These are phyloP conservation scores for Chlorops oryzae DNA, from an alignment of 1,140 invertebrate species.

Conservation along the genomic window DNA sequence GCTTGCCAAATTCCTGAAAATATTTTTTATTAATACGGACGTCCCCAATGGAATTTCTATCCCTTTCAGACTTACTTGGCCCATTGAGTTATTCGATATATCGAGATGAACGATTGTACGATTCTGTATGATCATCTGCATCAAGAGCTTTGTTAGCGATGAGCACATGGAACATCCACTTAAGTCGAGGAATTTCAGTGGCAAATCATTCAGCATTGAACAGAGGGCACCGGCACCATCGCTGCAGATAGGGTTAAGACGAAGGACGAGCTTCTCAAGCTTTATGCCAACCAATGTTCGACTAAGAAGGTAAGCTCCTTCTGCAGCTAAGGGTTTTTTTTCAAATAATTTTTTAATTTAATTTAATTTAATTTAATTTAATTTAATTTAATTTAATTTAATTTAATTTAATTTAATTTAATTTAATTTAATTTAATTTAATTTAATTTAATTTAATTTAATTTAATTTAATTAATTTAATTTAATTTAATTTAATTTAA, in stretches of 20 bases:
- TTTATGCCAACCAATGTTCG: slow-evolving; percentile 27
- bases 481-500: too few relatives aligned
- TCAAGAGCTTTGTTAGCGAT: slow-evolving; percentile 36
- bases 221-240: slow-evolving; percentile 44
- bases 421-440: too few relatives aligned
- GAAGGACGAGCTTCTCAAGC: slow-evolving; percentile 28
- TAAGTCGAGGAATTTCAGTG: slow-evolving; percentile 30
- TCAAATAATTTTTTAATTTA: too few relatives aligned
- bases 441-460: too few relatives aligned
- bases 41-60: too few relatives aligned
- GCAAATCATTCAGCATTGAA: slow-evolving; percentile 29
- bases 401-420: too few relatives aligned
- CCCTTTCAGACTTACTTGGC: slow-evolving; percentile 25
- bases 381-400: too few relatives aligned
- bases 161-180: slow-evolving; percentile 31
- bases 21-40: neutral
- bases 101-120: slow-evolving; percentile 30
- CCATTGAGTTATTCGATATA: slow-evolving; percentile 36
- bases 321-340: slow-evolving; percentile 34
- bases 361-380: too few relatives aligned
- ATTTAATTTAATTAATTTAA: too few relatives aligned
- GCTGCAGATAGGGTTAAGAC: slow-evolving; percentile 41
- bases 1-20: slow-evolving; percentile 32
- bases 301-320: slow-evolving; percentile 39
- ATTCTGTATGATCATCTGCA: slow-evolving; percentile 37